Percentiles rank a stretch among this genome's conserved stretches.
Conservation (phyloP, 2,888 invertebrate genomes). For the Bimastos eiseni region DNA sequence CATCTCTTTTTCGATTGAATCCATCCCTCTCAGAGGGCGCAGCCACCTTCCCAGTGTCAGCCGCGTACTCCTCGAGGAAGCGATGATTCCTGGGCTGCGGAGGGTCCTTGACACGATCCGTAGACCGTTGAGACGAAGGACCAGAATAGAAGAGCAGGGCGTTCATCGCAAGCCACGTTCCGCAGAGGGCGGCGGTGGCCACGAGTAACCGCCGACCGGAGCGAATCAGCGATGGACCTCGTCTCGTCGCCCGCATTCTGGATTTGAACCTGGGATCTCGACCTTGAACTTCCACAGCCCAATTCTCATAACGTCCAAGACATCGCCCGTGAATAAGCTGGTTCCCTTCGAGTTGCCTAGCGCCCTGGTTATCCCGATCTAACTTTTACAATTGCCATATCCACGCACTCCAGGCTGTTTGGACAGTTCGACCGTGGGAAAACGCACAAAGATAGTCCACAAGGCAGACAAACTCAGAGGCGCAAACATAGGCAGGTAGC, state of each 20-base stretch:
- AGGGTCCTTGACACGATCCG: background rate
- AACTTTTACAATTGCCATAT: no score
- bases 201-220: background rate
- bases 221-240: background rate
- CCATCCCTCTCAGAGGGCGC: background rate
- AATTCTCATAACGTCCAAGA: no score
- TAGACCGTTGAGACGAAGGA: background rate
- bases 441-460: no score
- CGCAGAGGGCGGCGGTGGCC: background rate
- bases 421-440: no score
- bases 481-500: no score
- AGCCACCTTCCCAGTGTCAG: background rate
- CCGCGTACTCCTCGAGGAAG: background rate
- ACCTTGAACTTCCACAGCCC: no score
- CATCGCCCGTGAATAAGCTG: no score
- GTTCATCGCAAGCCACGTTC: background rate
- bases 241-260: background rate
- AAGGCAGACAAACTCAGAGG: no score
- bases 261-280: no score
- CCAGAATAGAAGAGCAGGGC: background rate
- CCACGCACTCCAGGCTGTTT: no score
- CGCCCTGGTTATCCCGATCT: no score
- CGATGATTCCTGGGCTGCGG: background rate
- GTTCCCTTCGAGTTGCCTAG: no score
- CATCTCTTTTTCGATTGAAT: background rate